Conservation (phyloP, 2,113 vertebrate genomes). For the Centropristis striata region DNA sequence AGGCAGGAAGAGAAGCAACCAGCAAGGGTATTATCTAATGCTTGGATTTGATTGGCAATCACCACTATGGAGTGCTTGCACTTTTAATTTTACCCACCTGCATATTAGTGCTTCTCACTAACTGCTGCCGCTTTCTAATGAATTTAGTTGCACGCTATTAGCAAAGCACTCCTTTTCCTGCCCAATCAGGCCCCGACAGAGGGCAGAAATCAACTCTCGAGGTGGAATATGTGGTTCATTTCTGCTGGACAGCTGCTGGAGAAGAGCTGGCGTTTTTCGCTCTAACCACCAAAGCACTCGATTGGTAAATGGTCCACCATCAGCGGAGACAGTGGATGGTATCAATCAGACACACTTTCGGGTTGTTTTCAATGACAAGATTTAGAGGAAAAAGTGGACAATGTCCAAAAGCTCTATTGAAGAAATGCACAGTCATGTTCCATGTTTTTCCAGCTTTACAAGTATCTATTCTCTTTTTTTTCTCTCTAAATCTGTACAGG, state of each 20-base stretch:
- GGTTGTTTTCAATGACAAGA: conserved; percentile 20
- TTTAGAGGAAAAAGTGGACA: neutral
- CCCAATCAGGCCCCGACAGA: neutral
- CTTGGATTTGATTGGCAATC: neutral
- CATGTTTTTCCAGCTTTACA: neutral
- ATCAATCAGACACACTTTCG: neutral
- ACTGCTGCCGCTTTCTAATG: neutral
- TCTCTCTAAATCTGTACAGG: no score
- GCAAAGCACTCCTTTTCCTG: neutral
- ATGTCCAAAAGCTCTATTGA: neutral
- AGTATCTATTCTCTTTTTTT: neutral
- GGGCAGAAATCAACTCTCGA: neutral
- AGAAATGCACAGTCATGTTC: neutral
- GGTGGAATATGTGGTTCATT: neutral
- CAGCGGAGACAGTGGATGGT: conserved; percentile 14
- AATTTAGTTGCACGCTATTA: neutral
- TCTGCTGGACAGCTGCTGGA: neutral
- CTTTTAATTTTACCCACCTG: neutral
- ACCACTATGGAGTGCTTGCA: neutral
- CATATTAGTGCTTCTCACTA: conserved; percentile 1
- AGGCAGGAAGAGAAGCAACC: neutral
- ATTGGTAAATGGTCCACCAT: conserved; percentile 25
- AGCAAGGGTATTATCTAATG: neutral
- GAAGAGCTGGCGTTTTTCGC: conserved; percentile 3
- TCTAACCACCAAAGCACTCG: conserved; percentile 24